These are phyloP conservation scores for Rhamnusium bicolor DNA, from an alignment of 2,888 invertebrate genomes.

Conservation along the genomic window DNA sequence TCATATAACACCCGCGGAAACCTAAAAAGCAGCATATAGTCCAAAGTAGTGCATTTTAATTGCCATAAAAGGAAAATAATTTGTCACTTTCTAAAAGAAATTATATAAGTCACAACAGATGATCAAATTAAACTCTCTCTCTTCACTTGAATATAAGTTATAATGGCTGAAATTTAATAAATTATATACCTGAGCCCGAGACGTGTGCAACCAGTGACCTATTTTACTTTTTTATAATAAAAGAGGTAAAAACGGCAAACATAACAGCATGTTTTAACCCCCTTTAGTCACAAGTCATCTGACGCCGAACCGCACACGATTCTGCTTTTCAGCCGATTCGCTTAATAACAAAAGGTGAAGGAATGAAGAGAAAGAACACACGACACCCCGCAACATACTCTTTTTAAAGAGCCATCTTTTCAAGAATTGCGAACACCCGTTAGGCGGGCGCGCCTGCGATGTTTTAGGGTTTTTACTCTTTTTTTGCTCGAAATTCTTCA, in stretches of 20 bases:
- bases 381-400: slow-evolving; percentile 21
- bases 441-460: slow-evolving; percentile 55
- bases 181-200: slow-evolving; percentile 48
- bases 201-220: slow-evolving; percentile 55
- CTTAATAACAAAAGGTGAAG: slow-evolving; percentile 47
- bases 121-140: slow-evolving; percentile 24
- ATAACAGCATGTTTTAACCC: slow-evolving; percentile 44
- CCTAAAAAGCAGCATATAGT: too few relatives aligned
- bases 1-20: too few relatives aligned
- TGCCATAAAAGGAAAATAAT: not conserved
- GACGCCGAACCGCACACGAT: slow-evolving; percentile 44
- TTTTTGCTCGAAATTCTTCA: slow-evolving; percentile 56
- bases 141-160: not conserved
- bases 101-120: slow-evolving; percentile 24
- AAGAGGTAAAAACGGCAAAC: slow-evolving; percentile 52
- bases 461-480: slow-evolving; percentile 55
- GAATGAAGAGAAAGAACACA: slow-evolving; percentile 42
- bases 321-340: slow-evolving; percentile 52
- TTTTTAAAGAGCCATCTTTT: slow-evolving; percentile 1
- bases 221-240: slow-evolving; percentile 52
- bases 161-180: slow-evolving; percentile 40
- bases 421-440: slow-evolving; percentile 58
- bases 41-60: too few relatives aligned
- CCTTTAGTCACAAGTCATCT: slow-evolving; percentile 50
- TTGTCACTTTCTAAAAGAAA: not conserved